Conservation (phyloP, 2,797 vertebrate species). For the Brachyalestes nurse region DNA sequence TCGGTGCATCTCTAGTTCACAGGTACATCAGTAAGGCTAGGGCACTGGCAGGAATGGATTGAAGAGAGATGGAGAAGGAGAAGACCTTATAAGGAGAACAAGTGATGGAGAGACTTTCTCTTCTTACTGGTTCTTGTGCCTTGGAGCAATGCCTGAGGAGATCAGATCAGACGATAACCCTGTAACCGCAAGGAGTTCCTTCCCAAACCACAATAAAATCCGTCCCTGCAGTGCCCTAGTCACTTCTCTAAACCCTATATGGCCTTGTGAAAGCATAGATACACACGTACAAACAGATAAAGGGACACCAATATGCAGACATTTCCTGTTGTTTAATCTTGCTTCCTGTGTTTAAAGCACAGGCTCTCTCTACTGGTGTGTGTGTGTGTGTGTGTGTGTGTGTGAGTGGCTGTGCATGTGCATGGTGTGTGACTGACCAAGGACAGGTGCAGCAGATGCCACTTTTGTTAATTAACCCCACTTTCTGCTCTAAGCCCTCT, state of each 20-base stretch:
- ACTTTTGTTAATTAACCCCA: slow-evolving; percentile 79
- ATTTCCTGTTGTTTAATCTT: slow-evolving; percentile 66
- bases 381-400: slow-evolving; percentile 30
- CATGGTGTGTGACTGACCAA: slow-evolving; percentile 26
- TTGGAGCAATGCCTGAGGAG: slow-evolving; percentile 13
- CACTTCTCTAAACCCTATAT: slow-evolving; percentile 33
- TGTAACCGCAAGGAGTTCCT: slow-evolving; percentile 43
- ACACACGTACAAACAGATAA: slow-evolving; percentile 46
- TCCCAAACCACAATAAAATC: slow-evolving; percentile 34
- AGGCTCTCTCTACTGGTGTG: slow-evolving; percentile 30
- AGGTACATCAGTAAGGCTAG: not conserved
- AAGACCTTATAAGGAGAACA: slow-evolving; percentile 5
- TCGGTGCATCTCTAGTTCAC: no score
- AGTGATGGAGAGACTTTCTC: slow-evolving; percentile 45
- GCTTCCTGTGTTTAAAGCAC: slow-evolving; percentile 70
- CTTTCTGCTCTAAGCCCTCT: slow-evolving; percentile 60
- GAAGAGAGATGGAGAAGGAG: not conserved
- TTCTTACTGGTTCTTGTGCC: slow-evolving; percentile 40
- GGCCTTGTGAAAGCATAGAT: slow-evolving; percentile 36
- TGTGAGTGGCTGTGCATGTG: slow-evolving; percentile 23
- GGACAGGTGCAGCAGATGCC: slow-evolving; percentile 73
- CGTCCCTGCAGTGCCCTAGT: slow-evolving; percentile 24
- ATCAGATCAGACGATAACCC: slow-evolving; percentile 42
- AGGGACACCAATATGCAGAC: slow-evolving; percentile 55
- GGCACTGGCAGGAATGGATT: not conserved